Conservation (phyloP, 2,888 invertebrate genomes). For the Drosophila anomelani region DNA sequence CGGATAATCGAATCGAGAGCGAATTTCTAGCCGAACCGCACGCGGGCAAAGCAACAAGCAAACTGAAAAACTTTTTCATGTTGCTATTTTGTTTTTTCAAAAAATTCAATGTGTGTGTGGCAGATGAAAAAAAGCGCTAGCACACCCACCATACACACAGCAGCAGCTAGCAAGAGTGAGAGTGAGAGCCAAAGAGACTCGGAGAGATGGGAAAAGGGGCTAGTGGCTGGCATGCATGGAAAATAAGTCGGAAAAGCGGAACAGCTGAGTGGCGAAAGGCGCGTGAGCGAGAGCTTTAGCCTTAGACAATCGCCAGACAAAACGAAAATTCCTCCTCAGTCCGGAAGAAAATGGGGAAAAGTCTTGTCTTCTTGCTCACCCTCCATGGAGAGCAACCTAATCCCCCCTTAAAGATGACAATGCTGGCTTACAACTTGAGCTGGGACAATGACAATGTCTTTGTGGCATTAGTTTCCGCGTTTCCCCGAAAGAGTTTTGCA, state of each 20-base stretch:
- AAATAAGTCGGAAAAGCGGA: conserved; percentile 60
- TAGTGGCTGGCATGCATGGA: conserved; percentile 61
- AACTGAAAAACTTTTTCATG: conserved; percentile 79
- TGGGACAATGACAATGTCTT: conserved; percentile 39
- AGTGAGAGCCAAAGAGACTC: conserved; percentile 7
- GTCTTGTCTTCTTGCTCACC: conserved; percentile 27
- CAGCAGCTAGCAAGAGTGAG: conserved; percentile 10
- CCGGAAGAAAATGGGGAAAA: conserved; percentile 60
- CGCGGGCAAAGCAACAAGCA: conserved; percentile 80
- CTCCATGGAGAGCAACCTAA: conserved; percentile 58
- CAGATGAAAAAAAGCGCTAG: conserved; percentile 64
- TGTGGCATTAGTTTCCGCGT: conserved; percentile 11
- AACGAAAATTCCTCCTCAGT: conserved; percentile 39
- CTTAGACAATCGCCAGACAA: conserved; percentile 67
- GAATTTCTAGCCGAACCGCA: conserved; percentile 66
- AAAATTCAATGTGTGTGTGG: conserved; percentile 52
- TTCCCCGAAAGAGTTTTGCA: conserved; percentile 55
- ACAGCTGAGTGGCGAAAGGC: conserved; percentile 52
- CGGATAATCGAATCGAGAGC: conserved; percentile 1
- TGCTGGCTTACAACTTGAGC: conserved; percentile 45
- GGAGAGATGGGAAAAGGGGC: conserved; percentile 15
- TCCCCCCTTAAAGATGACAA: conserved; percentile 52
- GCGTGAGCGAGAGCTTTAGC: conserved; percentile 76
- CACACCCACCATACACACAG: conserved; percentile 35
- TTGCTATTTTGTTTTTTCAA: conserved; percentile 72